Percentiles rank a stretch among this genome's conserved stretches.
Evolutionary conservation across 2,113 vertebrate genomes (phyloP).

Genomic region (Odobenus rosmarus): DNA sequence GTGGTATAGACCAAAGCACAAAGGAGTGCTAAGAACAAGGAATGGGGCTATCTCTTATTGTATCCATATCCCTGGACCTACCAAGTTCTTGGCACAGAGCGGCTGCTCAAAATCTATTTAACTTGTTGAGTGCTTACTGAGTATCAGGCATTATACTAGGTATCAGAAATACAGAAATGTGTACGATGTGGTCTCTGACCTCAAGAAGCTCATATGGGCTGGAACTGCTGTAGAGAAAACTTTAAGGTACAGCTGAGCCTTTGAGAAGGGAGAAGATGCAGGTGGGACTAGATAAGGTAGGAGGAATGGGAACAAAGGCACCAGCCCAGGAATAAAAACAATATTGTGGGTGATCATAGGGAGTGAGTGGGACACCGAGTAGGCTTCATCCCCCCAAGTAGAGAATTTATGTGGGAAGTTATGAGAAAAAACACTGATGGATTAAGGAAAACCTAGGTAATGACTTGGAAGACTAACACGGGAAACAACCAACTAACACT

Average conservation of each 20-base stretch:
- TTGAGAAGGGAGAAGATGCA: background rate
- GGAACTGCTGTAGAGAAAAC: background rate
- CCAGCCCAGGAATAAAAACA: background rate
- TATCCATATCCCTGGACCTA: no score
- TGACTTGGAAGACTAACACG: background rate
- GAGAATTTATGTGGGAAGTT: background rate
- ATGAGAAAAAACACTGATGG: background rate
- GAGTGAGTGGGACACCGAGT: background rate
- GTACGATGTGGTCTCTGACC: background rate
- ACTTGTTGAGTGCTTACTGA: background rate
- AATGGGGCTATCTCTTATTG: background rate
- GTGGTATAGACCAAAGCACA: background rate
- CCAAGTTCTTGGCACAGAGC: background rate
- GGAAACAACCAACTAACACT: background rate
- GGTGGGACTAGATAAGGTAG: background rate
- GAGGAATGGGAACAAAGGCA: background rate
- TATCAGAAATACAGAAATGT: background rate
- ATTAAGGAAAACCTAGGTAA: background rate
- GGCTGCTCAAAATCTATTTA: background rate
- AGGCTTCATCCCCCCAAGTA: background rate
- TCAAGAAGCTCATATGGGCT: background rate
- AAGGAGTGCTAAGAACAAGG: background rate
- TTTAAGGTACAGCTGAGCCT: background rate
- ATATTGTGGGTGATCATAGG: fast-evolving
- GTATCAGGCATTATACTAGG: fast-evolving